phyloP scores from a whole-genome alignment of 2,113 vertebrate species.

The Genyomyrus donnyi region DNA sequence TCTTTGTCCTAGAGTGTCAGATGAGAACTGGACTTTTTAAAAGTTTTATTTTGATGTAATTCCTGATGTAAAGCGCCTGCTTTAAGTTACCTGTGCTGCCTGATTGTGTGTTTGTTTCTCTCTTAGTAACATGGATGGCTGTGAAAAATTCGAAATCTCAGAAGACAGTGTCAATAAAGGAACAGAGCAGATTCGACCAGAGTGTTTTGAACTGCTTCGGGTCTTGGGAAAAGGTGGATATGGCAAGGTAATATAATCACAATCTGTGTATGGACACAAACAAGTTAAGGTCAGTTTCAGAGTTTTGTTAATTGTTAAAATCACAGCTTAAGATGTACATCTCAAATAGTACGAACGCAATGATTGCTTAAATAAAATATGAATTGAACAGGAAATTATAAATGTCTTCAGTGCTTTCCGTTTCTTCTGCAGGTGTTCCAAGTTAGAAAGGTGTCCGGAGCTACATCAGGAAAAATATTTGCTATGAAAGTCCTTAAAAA shows the following conservation, averaged over 20 bases:
- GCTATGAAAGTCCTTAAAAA: conserved; percentile 99
- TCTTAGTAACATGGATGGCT: conserved; percentile 89
- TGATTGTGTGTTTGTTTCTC: conserved; percentile 22
- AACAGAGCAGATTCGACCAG: conserved; percentile 91
- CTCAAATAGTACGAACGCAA: background rate
- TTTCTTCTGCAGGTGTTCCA: conserved; percentile 79
- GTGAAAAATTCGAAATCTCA: conserved; percentile 97
- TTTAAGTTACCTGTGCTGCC: background rate
- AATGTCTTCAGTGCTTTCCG: background rate
- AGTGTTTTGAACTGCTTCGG: conserved; percentile 93
- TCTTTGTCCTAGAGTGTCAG: background rate
- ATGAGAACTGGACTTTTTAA: background rate
- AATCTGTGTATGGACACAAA: background rate
- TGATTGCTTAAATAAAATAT: background rate
- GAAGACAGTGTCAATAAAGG: conserved; percentile 97
- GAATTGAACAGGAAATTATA: background rate
- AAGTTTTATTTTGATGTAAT: background rate
- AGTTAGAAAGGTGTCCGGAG: conserved; percentile 89
- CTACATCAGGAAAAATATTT: conserved; percentile 89
- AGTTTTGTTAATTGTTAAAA: background rate
- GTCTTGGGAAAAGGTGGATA: conserved; percentile 97
- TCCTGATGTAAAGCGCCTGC: background rate
- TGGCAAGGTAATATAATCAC: conserved; percentile 76
- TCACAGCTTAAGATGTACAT: background rate
- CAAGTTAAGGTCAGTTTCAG: background rate